These are phyloP conservation scores for Ammospiza caudacuta DNA, from an alignment of 2,113 vertebrate genomes.

Conservation along the genomic window DNA sequence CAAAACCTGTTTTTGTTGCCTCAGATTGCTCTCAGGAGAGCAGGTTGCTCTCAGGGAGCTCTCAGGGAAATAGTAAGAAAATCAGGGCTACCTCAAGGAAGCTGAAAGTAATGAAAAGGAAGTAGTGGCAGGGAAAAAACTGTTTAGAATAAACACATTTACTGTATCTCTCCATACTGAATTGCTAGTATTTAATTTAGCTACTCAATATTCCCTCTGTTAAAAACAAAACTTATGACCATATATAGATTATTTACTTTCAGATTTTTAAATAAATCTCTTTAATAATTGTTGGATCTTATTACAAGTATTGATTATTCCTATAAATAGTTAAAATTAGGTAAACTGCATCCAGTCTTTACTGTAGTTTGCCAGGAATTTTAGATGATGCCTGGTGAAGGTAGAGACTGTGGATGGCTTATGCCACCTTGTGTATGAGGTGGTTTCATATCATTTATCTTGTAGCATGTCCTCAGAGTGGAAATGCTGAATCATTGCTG, in stretches of 20 bases:
- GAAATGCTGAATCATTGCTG: slow-evolving; percentile 19
- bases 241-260: background rate
- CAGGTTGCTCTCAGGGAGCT: background rate
- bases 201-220: background rate
- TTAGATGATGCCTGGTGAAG: background rate
- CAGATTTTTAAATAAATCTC: background rate
- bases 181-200: background rate
- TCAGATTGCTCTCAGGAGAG: background rate
- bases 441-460: background rate
- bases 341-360: background rate
- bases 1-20: background rate
- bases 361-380: background rate
- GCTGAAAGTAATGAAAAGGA: background rate
- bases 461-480: background rate
- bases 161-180: background rate
- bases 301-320: background rate
- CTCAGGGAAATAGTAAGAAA: background rate
- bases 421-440: background rate
- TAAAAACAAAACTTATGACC: background rate
- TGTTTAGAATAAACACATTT: background rate
- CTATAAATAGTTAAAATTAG: background rate
- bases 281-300: background rate
- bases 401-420: background rate
- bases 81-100: background rate
- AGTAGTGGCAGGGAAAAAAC: background rate